Conservation (phyloP, 2,888 invertebrate species). For the Thera britannica region DNA sequence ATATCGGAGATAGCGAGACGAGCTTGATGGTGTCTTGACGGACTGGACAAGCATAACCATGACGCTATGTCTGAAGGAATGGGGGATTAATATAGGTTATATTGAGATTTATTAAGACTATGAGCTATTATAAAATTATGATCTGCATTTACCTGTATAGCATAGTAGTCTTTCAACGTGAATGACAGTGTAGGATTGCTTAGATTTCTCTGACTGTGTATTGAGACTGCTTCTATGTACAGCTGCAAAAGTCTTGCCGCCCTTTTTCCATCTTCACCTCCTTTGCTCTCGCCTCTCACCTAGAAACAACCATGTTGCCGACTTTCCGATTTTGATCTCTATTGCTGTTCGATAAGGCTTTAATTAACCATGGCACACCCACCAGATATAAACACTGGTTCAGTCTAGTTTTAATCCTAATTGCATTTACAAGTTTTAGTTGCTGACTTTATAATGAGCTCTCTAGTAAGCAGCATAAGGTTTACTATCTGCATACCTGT, state of each 20-base stretch:
- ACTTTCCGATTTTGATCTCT: too few relatives aligned
- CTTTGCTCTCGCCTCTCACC: constrained; percentile 86
- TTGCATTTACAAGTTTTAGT: neutral
- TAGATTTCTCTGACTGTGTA: constrained; percentile 89
- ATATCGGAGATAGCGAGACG: too few relatives aligned
- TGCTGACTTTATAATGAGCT: neutral
- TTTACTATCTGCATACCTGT: constrained; percentile 74
- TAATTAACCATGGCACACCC: neutral
- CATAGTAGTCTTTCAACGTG: constrained; percentile 90
- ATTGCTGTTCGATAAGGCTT: neutral
- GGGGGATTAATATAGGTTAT: too few relatives aligned
- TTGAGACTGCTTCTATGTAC: constrained; percentile 92
- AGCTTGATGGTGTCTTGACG: too few relatives aligned
- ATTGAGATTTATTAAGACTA: too few relatives aligned
- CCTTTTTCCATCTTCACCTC: constrained; percentile 83
- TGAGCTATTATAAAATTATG: too few relatives aligned
- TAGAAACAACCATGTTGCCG: constrained; percentile 44
- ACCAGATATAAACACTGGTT: neutral
- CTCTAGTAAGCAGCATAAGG: neutral
- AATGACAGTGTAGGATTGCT: constrained; percentile 85
- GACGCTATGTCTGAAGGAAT: too few relatives aligned
- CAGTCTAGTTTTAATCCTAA: neutral
- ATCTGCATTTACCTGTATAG: constrained; percentile 84
- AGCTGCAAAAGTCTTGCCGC: constrained; percentile 86
- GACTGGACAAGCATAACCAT: too few relatives aligned